These are phyloP conservation scores for Asbolus verrucosus DNA, from an alignment of 1,140 invertebrate species.

Conservation along the genomic window DNA sequence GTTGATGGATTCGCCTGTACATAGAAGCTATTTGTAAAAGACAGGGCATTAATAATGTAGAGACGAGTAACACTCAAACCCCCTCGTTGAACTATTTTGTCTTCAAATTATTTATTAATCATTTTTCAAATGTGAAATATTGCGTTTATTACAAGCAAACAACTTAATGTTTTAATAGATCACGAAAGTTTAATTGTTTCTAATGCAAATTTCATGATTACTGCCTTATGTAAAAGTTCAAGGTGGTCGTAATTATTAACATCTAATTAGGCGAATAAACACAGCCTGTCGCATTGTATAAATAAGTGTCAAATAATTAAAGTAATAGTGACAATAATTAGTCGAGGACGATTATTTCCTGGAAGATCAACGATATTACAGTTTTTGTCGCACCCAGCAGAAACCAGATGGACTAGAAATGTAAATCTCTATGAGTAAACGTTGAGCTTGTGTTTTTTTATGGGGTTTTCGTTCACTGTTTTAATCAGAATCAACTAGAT, in stretches of 20 bases:
- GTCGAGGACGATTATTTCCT: no score
- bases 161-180: background rate
- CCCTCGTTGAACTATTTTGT: background rate
- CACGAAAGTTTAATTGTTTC: constrained; percentile 22
- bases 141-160: no score
- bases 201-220: constrained; percentile 22
- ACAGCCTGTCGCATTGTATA: background rate
- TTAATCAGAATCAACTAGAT: constrained; percentile 33
- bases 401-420: no score
- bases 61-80: constrained; percentile 15
- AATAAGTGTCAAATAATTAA: background rate
- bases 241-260: constrained; percentile 20
- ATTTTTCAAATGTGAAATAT: no score
- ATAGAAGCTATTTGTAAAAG: constrained; percentile 22
- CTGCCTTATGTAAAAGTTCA: constrained; percentile 9
- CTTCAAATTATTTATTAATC: background rate
- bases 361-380: no score
- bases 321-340: background rate
- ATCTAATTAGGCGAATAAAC: background rate
- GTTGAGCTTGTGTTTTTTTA: background rate
- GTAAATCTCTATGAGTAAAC: background rate
- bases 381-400: no score
- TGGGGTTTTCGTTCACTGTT: constrained; percentile 13
- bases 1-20: constrained; percentile 35
- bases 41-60: constrained; percentile 28